Base-by-base conservation (phyloP, 2,888 invertebrate species). In the Drosophila vallismaia region DNA sequence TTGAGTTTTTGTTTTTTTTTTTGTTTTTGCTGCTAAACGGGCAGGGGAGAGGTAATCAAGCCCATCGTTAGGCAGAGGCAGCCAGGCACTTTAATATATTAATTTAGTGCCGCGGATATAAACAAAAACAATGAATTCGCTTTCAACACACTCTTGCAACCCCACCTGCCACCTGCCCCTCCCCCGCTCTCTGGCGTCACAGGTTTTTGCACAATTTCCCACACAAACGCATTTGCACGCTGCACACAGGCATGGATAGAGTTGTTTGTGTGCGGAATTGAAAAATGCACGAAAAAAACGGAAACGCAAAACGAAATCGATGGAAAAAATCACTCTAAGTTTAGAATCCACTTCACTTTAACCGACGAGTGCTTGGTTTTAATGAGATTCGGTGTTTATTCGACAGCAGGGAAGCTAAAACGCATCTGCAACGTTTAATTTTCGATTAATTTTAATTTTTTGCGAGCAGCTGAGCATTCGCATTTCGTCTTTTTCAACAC, bases 131-230 rank as follows among this genome's bases (percentile, higher is more conserved):
- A 57, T 45, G 49, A 56, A 55, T 63, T 54, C 54, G 71, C 62
- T 71, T 76, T 77, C 79, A 69, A 74, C 74, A 64, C 36, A 36
- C 36, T 36, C 14, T 40, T 8, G 12, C 19, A 42, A 14, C 29
- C 19, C 26, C 48, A 36, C 36, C 36, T n/a, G 36, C 49, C 66
- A 36, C 56, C 46, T 70, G 42, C 66, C 51, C 58, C 66, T 36
- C 56, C 49, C 73, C 48, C 68, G 51, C 58, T 51, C 56, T 66
- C 70, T 74, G 72, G 82, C 88, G 87, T 87, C 85, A 87, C 88
- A 84, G 63, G 76, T 85, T 88, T 84, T 87, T 88, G 82, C 82
- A 82, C 86, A 82, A 87, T 76, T 73, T 78, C 78, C 51, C 76
- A 60, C 59, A 64, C 71, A 68, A 57, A 58, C 75, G 62, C 71